These are phyloP conservation scores for Tipula vernalis DNA, from an alignment of 2,888 invertebrate genomes.

Conservation along the genomic window DNA sequence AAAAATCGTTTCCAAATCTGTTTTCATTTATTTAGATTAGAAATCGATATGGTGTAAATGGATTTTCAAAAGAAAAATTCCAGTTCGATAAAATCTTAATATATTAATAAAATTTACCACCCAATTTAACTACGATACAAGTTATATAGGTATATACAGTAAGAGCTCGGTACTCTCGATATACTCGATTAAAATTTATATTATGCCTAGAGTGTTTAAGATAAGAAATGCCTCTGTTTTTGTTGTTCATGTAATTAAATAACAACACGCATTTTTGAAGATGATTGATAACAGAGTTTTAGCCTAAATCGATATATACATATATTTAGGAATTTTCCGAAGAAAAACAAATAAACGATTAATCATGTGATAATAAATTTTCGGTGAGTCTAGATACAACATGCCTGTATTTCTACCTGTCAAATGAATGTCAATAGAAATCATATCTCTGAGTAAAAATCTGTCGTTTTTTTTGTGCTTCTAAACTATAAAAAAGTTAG, in stretches of 20 bases:
- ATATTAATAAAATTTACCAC: background rate
- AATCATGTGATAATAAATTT: background rate
- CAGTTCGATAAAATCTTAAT: background rate
- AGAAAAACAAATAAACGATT: background rate
- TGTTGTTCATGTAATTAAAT: background rate
- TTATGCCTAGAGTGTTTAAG: background rate
- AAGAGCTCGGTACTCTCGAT: background rate
- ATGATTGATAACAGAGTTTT: background rate
- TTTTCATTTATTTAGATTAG: background rate
- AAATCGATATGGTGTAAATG: background rate
- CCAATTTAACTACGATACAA: background rate
- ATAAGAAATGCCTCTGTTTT: background rate
- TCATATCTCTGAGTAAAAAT: background rate
- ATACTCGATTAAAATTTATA: background rate
- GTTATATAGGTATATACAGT: background rate
- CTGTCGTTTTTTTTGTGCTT: background rate
- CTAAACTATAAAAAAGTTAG: background rate
- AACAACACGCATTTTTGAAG: background rate
- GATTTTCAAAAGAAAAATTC: background rate
- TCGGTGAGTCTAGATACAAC: background rate
- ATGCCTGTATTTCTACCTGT: background rate
- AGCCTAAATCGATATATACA: background rate
- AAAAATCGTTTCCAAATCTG: background rate
- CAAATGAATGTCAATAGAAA: background rate
- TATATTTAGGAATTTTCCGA: background rate